These are phyloP conservation scores for Apogon hyalosoma DNA, from an alignment of 2,797 vertebrate genomes.

Conservation along the genomic window DNA sequence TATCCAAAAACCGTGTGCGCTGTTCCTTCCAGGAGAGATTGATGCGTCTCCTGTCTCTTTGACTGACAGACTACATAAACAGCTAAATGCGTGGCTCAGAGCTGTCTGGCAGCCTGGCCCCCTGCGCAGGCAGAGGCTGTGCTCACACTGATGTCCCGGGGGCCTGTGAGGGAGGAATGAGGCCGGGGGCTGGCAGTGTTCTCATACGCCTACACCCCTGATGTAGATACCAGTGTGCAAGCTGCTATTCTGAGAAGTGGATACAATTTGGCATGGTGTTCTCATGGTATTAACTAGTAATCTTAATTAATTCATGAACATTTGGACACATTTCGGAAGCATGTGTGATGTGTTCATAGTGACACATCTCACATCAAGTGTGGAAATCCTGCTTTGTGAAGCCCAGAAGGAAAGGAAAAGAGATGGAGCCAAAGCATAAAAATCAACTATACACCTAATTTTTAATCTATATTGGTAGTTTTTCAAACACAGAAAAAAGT, in stretches of 20 bases:
- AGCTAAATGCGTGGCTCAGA: conserved; percentile 58
- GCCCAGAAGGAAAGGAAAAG: conserved; percentile 55
- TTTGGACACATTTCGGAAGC: conserved; percentile 68
- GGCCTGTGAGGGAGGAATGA: conserved; percentile 61
- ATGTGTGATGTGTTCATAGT: conserved; percentile 57
- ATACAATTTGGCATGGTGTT: conserved; percentile 55
- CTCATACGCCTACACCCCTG: conserved; percentile 67
- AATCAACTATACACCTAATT: conserved; percentile 27
- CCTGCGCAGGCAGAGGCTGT: conserved; percentile 57
- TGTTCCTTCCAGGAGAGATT: conserved; percentile 67
- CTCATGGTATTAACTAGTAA: conserved; percentile 65
- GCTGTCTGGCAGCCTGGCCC: conserved; percentile 61
- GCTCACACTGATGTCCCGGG: conserved; percentile 60
- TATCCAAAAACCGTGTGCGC: conserved; percentile 51
- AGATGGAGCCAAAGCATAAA: conserved; percentile 43
- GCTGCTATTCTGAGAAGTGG: conserved; percentile 65
- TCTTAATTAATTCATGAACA: conserved; percentile 73
- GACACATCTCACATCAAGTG: conserved; percentile 47
- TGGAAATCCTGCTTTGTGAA: conserved; percentile 53
- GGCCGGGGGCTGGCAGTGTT: conserved; percentile 57
- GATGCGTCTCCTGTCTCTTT: conserved; percentile 59
- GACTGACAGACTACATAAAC: conserved; percentile 75
- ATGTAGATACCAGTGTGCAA: conserved; percentile 56
- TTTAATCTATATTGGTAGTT: conserved; percentile 21
- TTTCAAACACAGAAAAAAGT: conserved; percentile 15